A percentile compares a stretch with the other conserved stretches of the same genome.
These are phyloP conservation scores for Charanyca ferruginea DNA, from an alignment of 2,888 invertebrate species.

Conservation along the genomic window DNA sequence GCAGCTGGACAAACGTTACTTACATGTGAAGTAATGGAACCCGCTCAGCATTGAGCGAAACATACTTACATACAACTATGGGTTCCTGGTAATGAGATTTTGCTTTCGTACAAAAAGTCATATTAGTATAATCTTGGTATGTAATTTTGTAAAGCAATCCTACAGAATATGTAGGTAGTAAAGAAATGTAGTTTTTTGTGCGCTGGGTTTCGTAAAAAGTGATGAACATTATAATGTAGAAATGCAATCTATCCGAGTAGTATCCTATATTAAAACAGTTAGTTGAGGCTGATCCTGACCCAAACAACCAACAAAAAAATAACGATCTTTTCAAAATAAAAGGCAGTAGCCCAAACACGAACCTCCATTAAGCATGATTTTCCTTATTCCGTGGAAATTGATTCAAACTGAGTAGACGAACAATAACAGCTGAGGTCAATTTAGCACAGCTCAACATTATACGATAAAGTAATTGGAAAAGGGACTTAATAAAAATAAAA, in stretches of 20 bases:
- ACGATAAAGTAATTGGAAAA: constrained; percentile 50
- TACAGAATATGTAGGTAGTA: constrained; percentile 8
- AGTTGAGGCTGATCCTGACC: background rate
- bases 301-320: background rate
- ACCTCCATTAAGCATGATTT: background rate
- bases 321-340: background rate
- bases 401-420: constrained; percentile 4
- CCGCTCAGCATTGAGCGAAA: constrained; percentile 18
- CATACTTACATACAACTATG: constrained; percentile 25
- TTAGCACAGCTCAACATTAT: constrained; percentile 14
- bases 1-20: constrained; percentile 65
- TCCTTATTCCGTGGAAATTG: background rate
- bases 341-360: background rate
- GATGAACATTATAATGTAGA: background rate
- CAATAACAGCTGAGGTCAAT: constrained; percentile 22
- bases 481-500: constrained; percentile 42
- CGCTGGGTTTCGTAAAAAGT: background rate
- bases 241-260: too few relatives aligned
- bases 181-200: background rate
- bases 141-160: constrained; percentile 35
- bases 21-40: constrained; percentile 49
- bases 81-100: constrained; percentile 35
- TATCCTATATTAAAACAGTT: too few relatives aligned
- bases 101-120: constrained; percentile 34
- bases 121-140: constrained; percentile 17